phyloP scores from a whole-genome alignment of 2,797 vertebrate genomes.

The Paratrypauchen microcephalus region DNA sequence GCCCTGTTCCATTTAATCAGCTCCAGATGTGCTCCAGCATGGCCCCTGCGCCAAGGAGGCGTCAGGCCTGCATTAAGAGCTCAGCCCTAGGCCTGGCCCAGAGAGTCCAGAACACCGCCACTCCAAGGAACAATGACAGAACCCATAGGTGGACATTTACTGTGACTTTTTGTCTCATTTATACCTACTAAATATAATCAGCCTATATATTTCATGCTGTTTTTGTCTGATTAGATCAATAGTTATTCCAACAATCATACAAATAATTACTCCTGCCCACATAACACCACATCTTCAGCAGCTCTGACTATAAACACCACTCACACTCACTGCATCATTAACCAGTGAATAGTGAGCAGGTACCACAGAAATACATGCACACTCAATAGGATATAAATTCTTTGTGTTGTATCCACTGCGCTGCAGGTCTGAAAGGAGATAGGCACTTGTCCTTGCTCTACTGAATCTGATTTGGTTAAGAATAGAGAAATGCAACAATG shows the following conservation, averaged over 20 bases:
- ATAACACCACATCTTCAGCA: not conserved
- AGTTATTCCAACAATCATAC: not conserved
- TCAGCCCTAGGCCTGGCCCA: slow-evolving; percentile 66
- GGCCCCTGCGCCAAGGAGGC: slow-evolving; percentile 84
- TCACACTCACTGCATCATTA: not conserved
- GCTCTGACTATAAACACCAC: not conserved
- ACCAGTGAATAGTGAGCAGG: slow-evolving; percentile 8
- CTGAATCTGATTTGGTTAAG: slow-evolving; percentile 6
- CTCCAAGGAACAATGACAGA: slow-evolving; percentile 15
- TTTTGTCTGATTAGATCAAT: not conserved
- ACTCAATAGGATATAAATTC: not conserved
- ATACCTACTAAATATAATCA: not conserved
- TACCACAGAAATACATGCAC: not conserved
- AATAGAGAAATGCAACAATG: slow-evolving; percentile 20
- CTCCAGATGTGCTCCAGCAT: slow-evolving; percentile 88
- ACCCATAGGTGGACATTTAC: slow-evolving; percentile 18
- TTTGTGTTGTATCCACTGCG: not conserved
- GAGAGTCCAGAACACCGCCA: slow-evolving; percentile 36
- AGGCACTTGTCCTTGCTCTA: not conserved
- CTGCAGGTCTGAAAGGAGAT: not conserved
- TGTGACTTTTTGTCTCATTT: not conserved
- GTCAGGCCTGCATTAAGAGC: slow-evolving; percentile 80
- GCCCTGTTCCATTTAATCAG: slow-evolving; percentile 87
- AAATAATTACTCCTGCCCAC: not conserved
- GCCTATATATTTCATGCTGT: not conserved